phyloP scores from a whole-genome alignment of 64 coral and sea anemone genomes.

The Actinia tenebrosa region DNA sequence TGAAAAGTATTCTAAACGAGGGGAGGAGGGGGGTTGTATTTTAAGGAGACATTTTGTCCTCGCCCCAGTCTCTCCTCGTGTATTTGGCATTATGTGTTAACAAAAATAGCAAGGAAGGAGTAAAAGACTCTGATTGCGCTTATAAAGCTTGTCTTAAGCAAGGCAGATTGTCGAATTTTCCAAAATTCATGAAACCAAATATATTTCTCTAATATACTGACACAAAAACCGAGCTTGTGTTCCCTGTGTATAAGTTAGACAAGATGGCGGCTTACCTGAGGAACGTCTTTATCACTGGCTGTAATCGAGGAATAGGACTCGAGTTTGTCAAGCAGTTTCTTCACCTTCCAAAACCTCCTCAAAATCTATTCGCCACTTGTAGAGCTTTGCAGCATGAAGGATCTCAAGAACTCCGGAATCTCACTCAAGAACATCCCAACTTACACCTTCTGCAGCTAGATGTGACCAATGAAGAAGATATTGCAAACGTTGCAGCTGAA shows the following conservation, averaged over 20 bases:
- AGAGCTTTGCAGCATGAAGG: slow-evolving; percentile 3
- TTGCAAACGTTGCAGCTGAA: background rate
- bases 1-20: no score
- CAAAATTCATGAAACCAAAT: no score
- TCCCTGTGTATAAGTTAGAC: background rate
- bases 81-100: no score
- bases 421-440: background rate
- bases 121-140: no score
- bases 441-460: slow-evolving; percentile 49
- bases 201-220: no score
- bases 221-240: background rate
- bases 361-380: slow-evolving; percentile 33
- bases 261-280: no score
- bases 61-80: no score
- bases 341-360: slow-evolving; percentile 11
- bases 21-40: no score
- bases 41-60: no score
- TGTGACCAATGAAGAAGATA: slow-evolving; percentile 10
- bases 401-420: slow-evolving; percentile 17
- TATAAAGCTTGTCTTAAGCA: no score
- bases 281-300: slow-evolving; percentile 55
- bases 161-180: no score
- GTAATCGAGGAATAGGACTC: slow-evolving; percentile 51
- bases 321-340: slow-evolving; percentile 54
- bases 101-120: no score